Percentiles rank a stretch among this genome's conserved stretches.
Conservation (phyloP, 2,888 invertebrate genomes). For the Andrena bucephala region DNA sequence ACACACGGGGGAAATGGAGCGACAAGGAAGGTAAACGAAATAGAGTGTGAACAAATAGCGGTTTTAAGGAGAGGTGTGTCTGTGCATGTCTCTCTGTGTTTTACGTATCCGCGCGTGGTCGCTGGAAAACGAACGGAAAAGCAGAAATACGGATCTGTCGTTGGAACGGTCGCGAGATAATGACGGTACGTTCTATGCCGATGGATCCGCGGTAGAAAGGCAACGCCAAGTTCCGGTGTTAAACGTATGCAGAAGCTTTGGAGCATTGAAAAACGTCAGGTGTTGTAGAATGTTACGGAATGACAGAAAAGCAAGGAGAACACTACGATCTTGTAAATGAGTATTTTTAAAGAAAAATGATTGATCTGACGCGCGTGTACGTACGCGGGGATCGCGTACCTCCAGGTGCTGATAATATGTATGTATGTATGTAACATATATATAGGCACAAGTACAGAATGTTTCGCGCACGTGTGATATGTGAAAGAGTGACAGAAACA, state of each 20-base stretch:
- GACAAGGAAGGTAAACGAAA: slow-evolving; percentile 60
- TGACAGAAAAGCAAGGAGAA: not conserved
- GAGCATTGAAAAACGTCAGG: not conserved
- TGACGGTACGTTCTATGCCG: too few species aligned
- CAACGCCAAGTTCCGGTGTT: not conserved
- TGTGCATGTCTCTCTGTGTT: slow-evolving; percentile 69
- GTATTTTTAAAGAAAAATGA: slow-evolving; percentile 15
- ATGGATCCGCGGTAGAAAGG: too few species aligned
- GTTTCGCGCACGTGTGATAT: slow-evolving; percentile 66
- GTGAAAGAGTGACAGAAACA: slow-evolving; percentile 70
- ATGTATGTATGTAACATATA: slow-evolving; percentile 44
- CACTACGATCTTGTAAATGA: not conserved
- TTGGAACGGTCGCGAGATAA: slow-evolving; percentile 5
- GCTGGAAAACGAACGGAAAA: not conserved
- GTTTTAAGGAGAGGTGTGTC: slow-evolving; percentile 63
- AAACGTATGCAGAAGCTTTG: not conserved
- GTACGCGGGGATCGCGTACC: slow-evolving; percentile 33
- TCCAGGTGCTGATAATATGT: slow-evolving; percentile 49
- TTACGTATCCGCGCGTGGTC: slow-evolving; percentile 33
- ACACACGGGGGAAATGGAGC: slow-evolving; percentile 32
- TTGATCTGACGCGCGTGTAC: slow-evolving; percentile 26
- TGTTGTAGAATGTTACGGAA: not conserved
- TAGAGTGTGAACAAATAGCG: slow-evolving; percentile 60
- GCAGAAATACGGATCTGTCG: too few species aligned
- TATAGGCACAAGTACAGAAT: slow-evolving; percentile 48